Evolutionary conservation across 2,797 vertebrate species (phyloP).

Genomic region (Enteromius anoplus): DNA sequence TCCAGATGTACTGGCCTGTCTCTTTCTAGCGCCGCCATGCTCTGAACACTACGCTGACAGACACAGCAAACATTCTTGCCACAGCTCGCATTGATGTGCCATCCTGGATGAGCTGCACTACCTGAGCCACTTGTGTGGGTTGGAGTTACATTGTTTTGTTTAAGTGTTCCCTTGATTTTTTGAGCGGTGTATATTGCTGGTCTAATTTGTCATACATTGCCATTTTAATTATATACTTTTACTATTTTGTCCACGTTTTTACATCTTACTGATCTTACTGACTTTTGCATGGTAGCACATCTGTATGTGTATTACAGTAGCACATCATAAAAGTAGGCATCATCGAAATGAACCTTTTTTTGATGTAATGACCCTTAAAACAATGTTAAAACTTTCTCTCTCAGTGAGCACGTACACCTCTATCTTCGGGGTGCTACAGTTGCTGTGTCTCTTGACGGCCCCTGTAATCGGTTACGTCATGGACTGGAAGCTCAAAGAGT

Average conservation of each 20-base stretch:
- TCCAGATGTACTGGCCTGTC: too few species aligned
- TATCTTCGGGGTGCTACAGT: constrained; percentile 95
- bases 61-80: too few species aligned
- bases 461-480: constrained; percentile 96
- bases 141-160: too few species aligned
- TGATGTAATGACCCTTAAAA: background rate
- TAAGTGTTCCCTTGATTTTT: too few species aligned
- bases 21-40: too few species aligned
- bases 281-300: background rate
- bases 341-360: background rate
- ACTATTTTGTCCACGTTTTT: background rate
- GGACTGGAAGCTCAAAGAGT: constrained; percentile 96
- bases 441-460: constrained; percentile 92
- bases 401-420: constrained; percentile 94
- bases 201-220: background rate
- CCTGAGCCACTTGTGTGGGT: too few species aligned
- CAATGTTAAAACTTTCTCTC: background rate
- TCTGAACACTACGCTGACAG: too few species aligned
- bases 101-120: too few species aligned
- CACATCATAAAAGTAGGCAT: background rate
- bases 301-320: background rate
- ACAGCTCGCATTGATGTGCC: too few species aligned
- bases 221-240: background rate
- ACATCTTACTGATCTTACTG: background rate
- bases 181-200: background rate